Evolutionary conservation across 2,888 invertebrate species (phyloP).

Genomic region (Pachymerium ferrugineum): DNA sequence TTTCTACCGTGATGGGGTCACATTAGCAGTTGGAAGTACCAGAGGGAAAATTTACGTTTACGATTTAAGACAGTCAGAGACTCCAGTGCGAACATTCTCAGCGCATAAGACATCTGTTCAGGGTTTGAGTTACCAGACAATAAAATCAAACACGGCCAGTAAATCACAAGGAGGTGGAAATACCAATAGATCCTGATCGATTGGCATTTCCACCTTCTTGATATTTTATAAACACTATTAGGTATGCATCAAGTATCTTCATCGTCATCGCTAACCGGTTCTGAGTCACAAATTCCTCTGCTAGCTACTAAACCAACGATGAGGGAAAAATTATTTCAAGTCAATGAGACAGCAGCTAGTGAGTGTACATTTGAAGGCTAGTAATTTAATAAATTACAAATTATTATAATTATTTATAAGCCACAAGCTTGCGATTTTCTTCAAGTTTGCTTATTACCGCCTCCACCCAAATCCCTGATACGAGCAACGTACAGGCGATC

Average conservation of each 20-base stretch:
- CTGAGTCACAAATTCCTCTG: not conserved
- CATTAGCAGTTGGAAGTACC: slow-evolving; percentile 46
- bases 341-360: too few species aligned
- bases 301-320: not conserved
- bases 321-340: not conserved
- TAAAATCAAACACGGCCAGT: not conserved
- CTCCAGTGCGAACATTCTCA: slow-evolving; percentile 41
- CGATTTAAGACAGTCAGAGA: slow-evolving; percentile 44
- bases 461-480: too few species aligned
- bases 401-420: too few species aligned
- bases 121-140: slow-evolving; percentile 40
- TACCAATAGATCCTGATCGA: not conserved
- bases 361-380: too few species aligned
- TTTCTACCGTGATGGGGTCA: slow-evolving; percentile 44
- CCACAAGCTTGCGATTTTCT: too few species aligned
- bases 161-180: not conserved
- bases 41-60: slow-evolving; percentile 46
- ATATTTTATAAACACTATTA: not conserved
- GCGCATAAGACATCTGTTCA: slow-evolving; percentile 46
- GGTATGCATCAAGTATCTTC: not conserved
- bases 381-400: too few species aligned
- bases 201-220: too few species aligned
- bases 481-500: too few species aligned
- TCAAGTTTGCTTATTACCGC: too few species aligned
- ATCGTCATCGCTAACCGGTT: not conserved